These are phyloP conservation scores for Maconellicoccus hirsutus DNA, from an alignment of 1,140 invertebrate genomes.

Conservation along the genomic window DNA sequence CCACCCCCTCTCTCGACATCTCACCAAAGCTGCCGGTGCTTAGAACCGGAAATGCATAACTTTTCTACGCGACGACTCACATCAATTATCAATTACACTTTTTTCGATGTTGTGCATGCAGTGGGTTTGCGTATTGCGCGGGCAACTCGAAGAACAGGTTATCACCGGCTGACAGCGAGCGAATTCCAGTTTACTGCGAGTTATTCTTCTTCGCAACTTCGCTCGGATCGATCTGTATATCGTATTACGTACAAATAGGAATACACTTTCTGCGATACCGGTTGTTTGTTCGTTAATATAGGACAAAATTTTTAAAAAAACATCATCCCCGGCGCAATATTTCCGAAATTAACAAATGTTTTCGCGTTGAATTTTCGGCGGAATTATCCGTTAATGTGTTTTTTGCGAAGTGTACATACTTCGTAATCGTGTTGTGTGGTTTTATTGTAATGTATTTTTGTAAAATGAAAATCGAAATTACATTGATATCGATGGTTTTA, in stretches of 20 bases:
- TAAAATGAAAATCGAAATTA: conserved; percentile 18
- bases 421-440: neutral
- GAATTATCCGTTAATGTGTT: neutral
- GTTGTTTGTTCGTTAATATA: neutral
- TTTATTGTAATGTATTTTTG: neutral
- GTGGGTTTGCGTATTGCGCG: neutral
- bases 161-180: neutral
- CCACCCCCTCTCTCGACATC: too few relatives aligned
- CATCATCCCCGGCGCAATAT: neutral
- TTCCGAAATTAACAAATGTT: neutral
- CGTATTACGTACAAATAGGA: conserved; percentile 3
- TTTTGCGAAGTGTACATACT: neutral
- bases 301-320: neutral
- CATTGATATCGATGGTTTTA: conserved; percentile 6
- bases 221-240: neutral
- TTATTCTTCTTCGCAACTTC: neutral
- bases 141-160: neutral
- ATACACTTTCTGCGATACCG: conserved; percentile 2
- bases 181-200: conserved; percentile 3
- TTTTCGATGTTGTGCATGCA: neutral
- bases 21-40: too few relatives aligned
- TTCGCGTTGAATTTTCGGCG: neutral
- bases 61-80: too few relatives aligned
- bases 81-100: neutral
- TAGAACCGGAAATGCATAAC: too few relatives aligned